Base-by-base conservation (phyloP, 2,113 vertebrate species). In the Todiramphus chloris region DNA sequence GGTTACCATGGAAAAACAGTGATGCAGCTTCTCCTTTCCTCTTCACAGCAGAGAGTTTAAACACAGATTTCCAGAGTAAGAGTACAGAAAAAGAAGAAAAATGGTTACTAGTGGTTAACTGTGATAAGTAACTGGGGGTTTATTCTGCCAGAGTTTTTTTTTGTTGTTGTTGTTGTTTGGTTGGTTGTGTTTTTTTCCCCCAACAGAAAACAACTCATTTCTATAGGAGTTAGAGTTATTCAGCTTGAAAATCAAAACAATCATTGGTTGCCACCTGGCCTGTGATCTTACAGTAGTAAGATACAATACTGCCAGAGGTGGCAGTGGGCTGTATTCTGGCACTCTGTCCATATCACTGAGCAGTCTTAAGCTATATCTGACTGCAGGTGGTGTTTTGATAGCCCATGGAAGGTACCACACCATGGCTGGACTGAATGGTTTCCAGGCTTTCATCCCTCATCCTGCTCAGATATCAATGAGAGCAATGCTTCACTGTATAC, bases 331-430 rank as follows among this genome's bases (percentile, higher is more conserved):
- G 16, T n/a, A 31, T 58, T 50, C 80, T 3, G 5, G 14, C 14
- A 21, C 33, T n/a, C 31, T 27, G 5, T 13, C 16, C 30, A 2
- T 43, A 31, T 16, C 56, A 73, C 11, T 41, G 16, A 73, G 5
- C 5, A 62, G 11, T 31, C 15, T 83, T 58, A 56, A 68, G 7
- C 18, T 63, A 30, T 31, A 8, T 12, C 15, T 59, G 17, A 11
- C 41, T 53, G 15, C 28, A 72, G 23, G 20, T 12, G 3, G 13
- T 3, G 4, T 35, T 39, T 86, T 78, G 24, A 63, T 76, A 84
- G 33, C 53, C 13, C 7, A 5, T 16, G 9, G 44, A 51, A 4
- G 7, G 4, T 59, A 76, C 15, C 0, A 0, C 1, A 2, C 14
- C 44, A 6, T 24, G 73, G 11, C 3, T 23, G 9, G 14, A 27